A percentile compares a stretch with the other conserved stretches of the same genome.
phyloP scores from a whole-genome alignment of 2,797 vertebrate genomes.

The Decapterus maruadsi region DNA sequence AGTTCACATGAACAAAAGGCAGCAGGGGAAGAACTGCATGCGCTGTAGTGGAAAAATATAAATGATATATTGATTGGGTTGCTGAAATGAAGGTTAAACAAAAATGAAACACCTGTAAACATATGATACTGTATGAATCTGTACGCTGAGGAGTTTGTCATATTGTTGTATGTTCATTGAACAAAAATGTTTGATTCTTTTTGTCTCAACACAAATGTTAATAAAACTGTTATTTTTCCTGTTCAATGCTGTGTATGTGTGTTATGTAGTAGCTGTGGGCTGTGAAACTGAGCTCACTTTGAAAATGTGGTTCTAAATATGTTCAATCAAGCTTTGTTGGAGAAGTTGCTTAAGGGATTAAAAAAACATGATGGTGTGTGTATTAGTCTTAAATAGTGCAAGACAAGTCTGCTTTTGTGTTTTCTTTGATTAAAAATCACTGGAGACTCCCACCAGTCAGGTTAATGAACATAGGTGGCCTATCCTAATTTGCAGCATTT shows the following conservation, averaged over 20 bases:
- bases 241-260: not conserved
- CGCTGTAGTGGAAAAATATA: not conserved
- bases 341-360: not conserved
- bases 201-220: not conserved
- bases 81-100: not conserved
- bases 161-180: not conserved
- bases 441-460: not conserved
- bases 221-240: not conserved
- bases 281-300: not conserved
- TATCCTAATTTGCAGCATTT: not conserved
- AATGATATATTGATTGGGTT: too few relatives aligned
- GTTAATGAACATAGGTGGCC: not conserved
- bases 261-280: not conserved
- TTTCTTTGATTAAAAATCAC: too few relatives aligned
- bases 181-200: not conserved
- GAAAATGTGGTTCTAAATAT: too few relatives aligned
- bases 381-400: not conserved
- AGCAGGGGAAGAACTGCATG: not conserved
- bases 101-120: not conserved
- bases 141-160: not conserved
- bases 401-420: too few relatives aligned
- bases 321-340: not conserved
- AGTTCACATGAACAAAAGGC: not conserved
- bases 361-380: not conserved
- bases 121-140: not conserved